Evolutionary conservation across 2,797 vertebrate species (phyloP).

Genomic region (Epinephelus coioides): DNA sequence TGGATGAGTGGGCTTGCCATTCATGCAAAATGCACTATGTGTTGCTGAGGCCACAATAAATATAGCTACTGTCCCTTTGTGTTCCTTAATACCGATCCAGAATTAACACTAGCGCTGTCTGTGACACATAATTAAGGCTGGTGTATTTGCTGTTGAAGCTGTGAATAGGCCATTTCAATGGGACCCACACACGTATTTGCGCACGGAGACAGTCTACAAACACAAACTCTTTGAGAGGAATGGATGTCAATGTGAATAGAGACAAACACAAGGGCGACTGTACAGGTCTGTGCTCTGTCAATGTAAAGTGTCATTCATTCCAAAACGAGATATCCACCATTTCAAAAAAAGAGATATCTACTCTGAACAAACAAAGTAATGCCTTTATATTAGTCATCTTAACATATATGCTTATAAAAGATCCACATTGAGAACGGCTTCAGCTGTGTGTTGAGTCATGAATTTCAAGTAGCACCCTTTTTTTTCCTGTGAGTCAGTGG

Average conservation of each 20-base stretch:
- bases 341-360: slow-evolving; percentile 50
- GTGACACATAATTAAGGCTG: slow-evolving; percentile 82
- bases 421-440: slow-evolving; percentile 56
- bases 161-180: slow-evolving; percentile 83
- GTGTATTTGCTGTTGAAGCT: slow-evolving; percentile 85
- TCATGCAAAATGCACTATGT: slow-evolving; percentile 84
- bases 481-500: slow-evolving; percentile 58
- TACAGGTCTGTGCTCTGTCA: slow-evolving; percentile 75
- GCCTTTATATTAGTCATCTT: slow-evolving; percentile 47
- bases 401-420: slow-evolving; percentile 49
- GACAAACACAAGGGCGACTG: slow-evolving; percentile 72
- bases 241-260: slow-evolving; percentile 61
- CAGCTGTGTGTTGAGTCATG: slow-evolving; percentile 50
- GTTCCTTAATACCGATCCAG: slow-evolving; percentile 78
- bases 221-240: slow-evolving; percentile 73
- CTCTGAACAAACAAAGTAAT: slow-evolving; percentile 50
- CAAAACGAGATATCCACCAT: slow-evolving; percentile 70
- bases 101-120: slow-evolving; percentile 80
- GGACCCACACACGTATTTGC: slow-evolving; percentile 69
- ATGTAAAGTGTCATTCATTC: slow-evolving; percentile 71
- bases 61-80: slow-evolving; percentile 79
- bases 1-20: slow-evolving; percentile 79
- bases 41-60: slow-evolving; percentile 82
- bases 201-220: slow-evolving; percentile 74
- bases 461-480: slow-evolving; percentile 70